Conservation (phyloP, 2,113 vertebrate species). For the Stomatorhinus ivindoensis region DNA sequence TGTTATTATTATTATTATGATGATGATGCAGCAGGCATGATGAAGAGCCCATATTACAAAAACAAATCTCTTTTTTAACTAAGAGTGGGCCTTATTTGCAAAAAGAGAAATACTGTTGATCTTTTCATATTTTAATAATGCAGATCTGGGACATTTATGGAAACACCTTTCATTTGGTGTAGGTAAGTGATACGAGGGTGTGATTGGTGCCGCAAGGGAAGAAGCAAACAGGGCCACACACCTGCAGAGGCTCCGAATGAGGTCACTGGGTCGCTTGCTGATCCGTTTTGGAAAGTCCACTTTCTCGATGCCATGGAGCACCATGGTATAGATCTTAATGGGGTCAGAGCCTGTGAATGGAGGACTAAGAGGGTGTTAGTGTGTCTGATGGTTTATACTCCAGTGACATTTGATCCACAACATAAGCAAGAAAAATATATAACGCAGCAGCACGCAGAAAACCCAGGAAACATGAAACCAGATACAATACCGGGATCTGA, state of each 20-base stretch:
- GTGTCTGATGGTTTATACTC: background rate
- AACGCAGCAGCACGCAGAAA: background rate
- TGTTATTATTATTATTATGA: too few relatives aligned
- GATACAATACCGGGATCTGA: background rate
- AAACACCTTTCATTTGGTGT: background rate
- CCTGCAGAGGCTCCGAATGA: conserved; percentile 65
- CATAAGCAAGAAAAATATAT: background rate
- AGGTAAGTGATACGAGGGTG: background rate
- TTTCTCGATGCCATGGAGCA: conserved; percentile 64
- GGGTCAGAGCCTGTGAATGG: conserved; percentile 62
- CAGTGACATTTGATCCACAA: background rate
- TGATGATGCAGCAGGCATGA: background rate
- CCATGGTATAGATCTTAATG: conserved; percentile 66
- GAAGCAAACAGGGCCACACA: conserved; percentile 22
- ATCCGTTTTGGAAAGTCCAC: conserved; percentile 63
- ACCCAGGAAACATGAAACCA: background rate
- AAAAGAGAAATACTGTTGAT: background rate
- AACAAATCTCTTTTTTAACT: background rate
- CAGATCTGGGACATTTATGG: background rate
- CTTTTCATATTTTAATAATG: background rate
- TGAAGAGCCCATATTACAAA: background rate
- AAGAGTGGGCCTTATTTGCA: background rate
- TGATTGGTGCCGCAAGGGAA: background rate
- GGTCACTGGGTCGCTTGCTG: conserved; percentile 59
- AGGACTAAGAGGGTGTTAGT: conserved; percentile 42